A percentile compares a stretch with the other conserved stretches of the same genome.
Evolutionary conservation across 2,888 invertebrate species (phyloP).

Genomic region (Microctonus aethiopoides): DNA sequence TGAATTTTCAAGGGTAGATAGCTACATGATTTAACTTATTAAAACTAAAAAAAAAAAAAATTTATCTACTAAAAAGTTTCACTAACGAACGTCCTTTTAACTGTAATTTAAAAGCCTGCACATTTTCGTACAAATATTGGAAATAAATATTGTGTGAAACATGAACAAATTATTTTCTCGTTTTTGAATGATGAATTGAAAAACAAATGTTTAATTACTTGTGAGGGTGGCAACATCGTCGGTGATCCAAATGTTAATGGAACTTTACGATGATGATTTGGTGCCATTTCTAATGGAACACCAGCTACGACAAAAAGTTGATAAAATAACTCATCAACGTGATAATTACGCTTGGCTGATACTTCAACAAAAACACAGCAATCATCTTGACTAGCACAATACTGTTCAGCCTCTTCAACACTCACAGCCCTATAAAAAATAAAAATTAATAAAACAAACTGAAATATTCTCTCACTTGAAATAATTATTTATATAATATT

Average conservation of each 20-base stretch:
- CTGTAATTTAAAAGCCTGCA: too few relatives aligned
- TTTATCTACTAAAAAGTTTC: too few relatives aligned
- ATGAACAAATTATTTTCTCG: too few relatives aligned
- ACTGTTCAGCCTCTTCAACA: conserved; percentile 81
- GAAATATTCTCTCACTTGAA: not conserved
- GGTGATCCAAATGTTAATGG: conserved; percentile 78
- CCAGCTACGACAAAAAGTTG: conserved; percentile 86
- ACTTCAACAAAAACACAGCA: conserved; percentile 84
- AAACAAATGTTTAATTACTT: conserved; percentile 47
- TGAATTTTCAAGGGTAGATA: too few relatives aligned
- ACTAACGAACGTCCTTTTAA: too few relatives aligned
- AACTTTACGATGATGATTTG: conserved; percentile 85
- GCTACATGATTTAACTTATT: too few relatives aligned
- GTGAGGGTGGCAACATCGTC: conserved; percentile 77
- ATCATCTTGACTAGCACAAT: conserved; percentile 81
- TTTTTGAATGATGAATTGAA: not conserved
- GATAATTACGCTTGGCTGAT: conserved; percentile 84
- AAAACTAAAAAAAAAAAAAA: too few relatives aligned
- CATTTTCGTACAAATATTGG: too few relatives aligned
- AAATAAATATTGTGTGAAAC: too few relatives aligned
- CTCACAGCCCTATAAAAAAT: conserved; percentile 75
- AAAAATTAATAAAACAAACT: not conserved
- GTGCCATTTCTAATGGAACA: conserved; percentile 89
- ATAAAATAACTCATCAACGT: conserved; percentile 86
- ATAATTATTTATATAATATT: not conserved